Base-by-base conservation (phyloP, 2,113 vertebrate genomes). In the Ophthalmotilapia sp. region DNA sequence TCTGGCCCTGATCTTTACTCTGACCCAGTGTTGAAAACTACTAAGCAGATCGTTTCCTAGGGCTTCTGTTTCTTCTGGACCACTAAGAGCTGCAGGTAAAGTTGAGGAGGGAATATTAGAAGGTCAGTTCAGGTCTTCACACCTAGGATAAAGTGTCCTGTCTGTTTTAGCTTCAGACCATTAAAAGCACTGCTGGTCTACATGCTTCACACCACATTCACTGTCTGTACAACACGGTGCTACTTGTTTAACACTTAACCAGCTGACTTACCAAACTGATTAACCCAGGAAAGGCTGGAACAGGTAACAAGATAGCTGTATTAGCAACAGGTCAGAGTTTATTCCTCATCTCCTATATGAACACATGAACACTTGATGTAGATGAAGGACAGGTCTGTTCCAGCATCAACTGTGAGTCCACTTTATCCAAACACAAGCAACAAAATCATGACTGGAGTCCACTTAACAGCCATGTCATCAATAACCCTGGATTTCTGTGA, bases 201-300 rank as follows among this genome's bases (percentile, higher is more conserved):
- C 26, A 17, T 0, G 12, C 75, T 14, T 15, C 73, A 68, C 45
- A 33, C 5, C 38, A 89, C 81, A 80, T 36, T 36, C 21, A 86
- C 88, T 23, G 33, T 60, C n/a, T 47, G 53, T 29, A 14, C 11
- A 26, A 79, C 2, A 55, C 14, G 1, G n/a, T 3, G 9, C 84
- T 29, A 70, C 38, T 19, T 21, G 4, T 45, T 81, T 45, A 29
- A 87, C 83, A 75, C 36, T 62, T 73, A 19, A 79, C 65, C 58
- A 65, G 45, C 6, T 1, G 17, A 89, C 92, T 92, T 85, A 94
- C 94, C 90, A 2, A 5, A 8, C 33, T 23, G 42, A 36, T 92
- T 81, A 95, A 40, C 94, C 94, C 45, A 94, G 89, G 93, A 95
- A 95, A 81, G 38, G 92, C 94, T 95, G 87, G 21, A 93, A 92